Conservation (phyloP, 2,888 invertebrate species). For the Clusia tigrina region DNA sequence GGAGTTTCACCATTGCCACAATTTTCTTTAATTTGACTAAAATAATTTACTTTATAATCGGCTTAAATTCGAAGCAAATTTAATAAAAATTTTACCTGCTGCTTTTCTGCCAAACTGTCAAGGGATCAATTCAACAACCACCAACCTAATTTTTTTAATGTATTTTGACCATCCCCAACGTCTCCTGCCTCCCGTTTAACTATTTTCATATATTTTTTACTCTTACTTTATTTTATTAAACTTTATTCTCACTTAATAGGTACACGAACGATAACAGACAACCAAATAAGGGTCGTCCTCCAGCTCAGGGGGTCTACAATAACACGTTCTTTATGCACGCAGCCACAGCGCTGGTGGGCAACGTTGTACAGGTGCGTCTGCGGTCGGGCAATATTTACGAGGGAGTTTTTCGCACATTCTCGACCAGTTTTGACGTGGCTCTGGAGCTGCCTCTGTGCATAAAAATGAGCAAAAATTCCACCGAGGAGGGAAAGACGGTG, state of each 20-base stretch:
- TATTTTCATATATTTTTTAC: neutral
- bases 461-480: conserved; percentile 54
- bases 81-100: too few species aligned
- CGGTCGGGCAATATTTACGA: conserved; percentile 87
- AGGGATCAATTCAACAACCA: too few species aligned
- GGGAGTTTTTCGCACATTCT: conserved; percentile 90
- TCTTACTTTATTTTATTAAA: conserved; percentile 10
- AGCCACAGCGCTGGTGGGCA: conserved; percentile 84
- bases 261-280: conserved; percentile 58
- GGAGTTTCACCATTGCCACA: too few species aligned
- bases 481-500: conserved; percentile 55
- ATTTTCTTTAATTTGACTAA: too few species aligned
- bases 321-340: conserved; percentile 92
- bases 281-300: conserved; percentile 69
- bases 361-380: conserved; percentile 81
- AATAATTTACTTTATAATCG: too few species aligned
- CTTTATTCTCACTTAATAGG: conserved; percentile 37
- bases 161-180: too few species aligned
- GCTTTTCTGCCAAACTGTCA: too few species aligned
- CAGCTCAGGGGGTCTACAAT: conserved; percentile 86
- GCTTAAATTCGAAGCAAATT: too few species aligned
- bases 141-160: too few species aligned
- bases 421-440: conserved; percentile 86
- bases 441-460: conserved; percentile 84
- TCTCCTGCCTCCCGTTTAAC: neutral